These are phyloP conservation scores for Prionace glauca DNA, from an alignment of 2,797 vertebrate genomes.

Conservation along the genomic window DNA sequence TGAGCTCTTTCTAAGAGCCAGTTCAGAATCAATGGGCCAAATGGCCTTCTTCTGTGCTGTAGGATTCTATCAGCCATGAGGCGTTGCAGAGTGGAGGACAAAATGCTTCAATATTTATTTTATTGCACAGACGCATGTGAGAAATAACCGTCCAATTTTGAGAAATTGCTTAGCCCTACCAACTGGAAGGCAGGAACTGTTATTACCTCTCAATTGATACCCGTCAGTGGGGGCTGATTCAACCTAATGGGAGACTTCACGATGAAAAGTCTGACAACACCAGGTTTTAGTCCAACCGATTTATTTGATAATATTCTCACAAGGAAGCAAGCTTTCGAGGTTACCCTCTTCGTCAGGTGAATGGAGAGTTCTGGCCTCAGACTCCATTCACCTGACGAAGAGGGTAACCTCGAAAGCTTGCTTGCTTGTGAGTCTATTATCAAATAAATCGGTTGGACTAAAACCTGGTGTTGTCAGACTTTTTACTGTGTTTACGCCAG, in stretches of 20 bases:
- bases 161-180: not conserved
- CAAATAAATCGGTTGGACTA: no score
- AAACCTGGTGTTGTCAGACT: no score
- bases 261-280: no score
- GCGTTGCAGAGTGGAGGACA: not conserved
- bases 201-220: not conserved
- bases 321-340: no score
- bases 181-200: not conserved
- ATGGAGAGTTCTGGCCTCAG: no score
- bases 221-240: not conserved
- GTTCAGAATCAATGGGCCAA: not conserved
- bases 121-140: not conserved
- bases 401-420: no score
- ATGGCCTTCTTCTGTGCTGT: not conserved
- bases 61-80: not conserved
- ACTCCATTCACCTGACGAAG: no score
- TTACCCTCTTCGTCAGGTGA: no score
- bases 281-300: no score
- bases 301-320: no score
- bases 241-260: not conserved
- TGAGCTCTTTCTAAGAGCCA: not conserved
- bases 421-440: no score
- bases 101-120: not conserved
- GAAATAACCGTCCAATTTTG: not conserved
- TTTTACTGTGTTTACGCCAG: no score